A percentile compares a stretch with the other conserved stretches of the same genome.
These are phyloP conservation scores for Heterodera carotae DNA, from an alignment of 1,140 invertebrate species.

Conservation along the genomic window DNA sequence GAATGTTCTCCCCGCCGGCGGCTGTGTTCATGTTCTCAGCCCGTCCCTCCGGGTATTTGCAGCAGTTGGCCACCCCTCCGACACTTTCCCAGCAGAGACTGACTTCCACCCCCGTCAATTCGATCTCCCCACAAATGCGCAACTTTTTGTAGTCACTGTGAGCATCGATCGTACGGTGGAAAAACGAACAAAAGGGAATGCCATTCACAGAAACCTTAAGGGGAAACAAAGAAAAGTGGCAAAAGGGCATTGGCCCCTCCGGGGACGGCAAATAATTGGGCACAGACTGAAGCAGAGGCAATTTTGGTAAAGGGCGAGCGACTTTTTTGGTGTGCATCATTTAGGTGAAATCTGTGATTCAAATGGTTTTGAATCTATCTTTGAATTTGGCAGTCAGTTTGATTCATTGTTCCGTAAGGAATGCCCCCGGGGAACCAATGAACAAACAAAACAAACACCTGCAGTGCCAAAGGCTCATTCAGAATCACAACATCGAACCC, in stretches of 20 bases:
- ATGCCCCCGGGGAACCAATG: no score
- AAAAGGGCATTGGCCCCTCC: background rate
- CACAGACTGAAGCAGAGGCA: no score
- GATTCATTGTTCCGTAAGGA: no score
- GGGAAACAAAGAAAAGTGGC: conserved; percentile 43
- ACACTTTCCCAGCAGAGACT: conserved; percentile 18
- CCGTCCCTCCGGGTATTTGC: background rate
- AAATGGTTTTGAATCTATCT: no score
- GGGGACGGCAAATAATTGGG: no score
- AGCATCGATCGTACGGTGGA: conserved; percentile 56
- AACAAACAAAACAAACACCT: conserved; percentile 19
- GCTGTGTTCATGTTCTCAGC: background rate
- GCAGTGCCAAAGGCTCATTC: conserved; percentile 60
- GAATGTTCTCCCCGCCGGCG: background rate
- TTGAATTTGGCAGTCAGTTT: no score
- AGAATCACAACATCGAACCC: conserved; percentile 60
- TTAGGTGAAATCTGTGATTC: no score
- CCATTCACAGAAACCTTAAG: conserved; percentile 55
- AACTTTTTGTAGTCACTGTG: conserved; percentile 55
- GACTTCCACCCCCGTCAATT: conserved; percentile 60
- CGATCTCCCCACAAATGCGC: conserved; percentile 55
- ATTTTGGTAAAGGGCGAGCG: no score
- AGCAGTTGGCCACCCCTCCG: conserved; percentile 7
- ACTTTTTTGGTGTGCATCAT: no score
- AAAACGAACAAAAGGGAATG: conserved; percentile 56